Conservation (phyloP, 2,113 vertebrate species). For the Pithys albifrons region DNA sequence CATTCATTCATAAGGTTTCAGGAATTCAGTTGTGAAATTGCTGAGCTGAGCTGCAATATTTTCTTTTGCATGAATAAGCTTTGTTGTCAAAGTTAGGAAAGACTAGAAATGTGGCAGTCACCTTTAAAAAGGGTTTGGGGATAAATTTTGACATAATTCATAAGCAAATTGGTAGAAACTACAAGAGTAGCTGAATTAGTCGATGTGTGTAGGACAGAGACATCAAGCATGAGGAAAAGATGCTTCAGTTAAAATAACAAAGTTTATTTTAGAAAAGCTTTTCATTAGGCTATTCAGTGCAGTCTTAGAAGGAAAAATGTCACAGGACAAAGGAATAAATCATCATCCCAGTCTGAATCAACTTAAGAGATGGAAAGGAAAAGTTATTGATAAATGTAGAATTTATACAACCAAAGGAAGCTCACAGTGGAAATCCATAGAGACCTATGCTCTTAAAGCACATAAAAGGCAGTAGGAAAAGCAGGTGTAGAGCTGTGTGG, state of each 20-base stretch:
- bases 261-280: not conserved
- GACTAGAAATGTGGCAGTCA: not conserved
- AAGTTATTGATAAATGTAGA: not conserved
- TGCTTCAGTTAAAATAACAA: not conserved
- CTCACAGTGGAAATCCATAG: not conserved
- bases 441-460: not conserved
- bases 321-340: not conserved
- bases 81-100: not conserved
- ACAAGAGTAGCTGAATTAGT: not conserved
- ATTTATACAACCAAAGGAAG: not conserved
- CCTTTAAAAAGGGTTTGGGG: not conserved
- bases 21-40: not conserved
- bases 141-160: not conserved
- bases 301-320: not conserved
- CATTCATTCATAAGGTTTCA: not conserved
- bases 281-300: not conserved
- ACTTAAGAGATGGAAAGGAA: not conserved
- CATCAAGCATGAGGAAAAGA: not conserved
- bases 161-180: not conserved
- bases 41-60: not conserved
- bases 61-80: not conserved
- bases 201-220: not conserved
- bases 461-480: not conserved
- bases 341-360: not conserved
- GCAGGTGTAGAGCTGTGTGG: not conserved